phyloP scores from a whole-genome alignment of 2,888 invertebrate genomes.

The Deroplatys truncata region DNA sequence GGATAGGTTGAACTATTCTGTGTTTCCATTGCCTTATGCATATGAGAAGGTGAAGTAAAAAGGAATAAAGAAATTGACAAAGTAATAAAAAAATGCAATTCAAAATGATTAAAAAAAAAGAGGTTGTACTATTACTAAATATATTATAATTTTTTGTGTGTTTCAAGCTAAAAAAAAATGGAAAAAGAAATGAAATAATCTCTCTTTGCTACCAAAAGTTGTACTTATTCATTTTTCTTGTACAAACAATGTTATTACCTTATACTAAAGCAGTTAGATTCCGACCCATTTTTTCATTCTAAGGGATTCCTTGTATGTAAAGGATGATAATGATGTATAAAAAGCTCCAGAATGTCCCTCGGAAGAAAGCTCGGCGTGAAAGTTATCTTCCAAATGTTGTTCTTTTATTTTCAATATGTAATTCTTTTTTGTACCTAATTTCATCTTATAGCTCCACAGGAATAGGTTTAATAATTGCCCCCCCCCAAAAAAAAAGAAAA shows the following conservation, averaged over 20 bases:
- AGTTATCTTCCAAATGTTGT: neutral
- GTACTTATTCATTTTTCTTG: slow-evolving; percentile 50
- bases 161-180: slow-evolving; percentile 19
- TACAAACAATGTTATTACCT: slow-evolving; percentile 39
- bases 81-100: slow-evolving; percentile 16
- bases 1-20: neutral
- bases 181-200: slow-evolving; percentile 22
- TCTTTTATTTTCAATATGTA: neutral
- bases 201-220: slow-evolving; percentile 47
- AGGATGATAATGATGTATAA: slow-evolving; percentile 3
- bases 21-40: slow-evolving; percentile 30
- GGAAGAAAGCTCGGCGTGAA: slow-evolving; percentile 1
- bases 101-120: slow-evolving; percentile 19
- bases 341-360: slow-evolving; percentile 20
- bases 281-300: slow-evolving; percentile 20
- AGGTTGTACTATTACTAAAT: slow-evolving; percentile 15
- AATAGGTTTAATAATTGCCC: slow-evolving; percentile 46
- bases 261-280: slow-evolving; percentile 16
- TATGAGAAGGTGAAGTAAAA: neutral
- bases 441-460: slow-evolving; percentile 47
- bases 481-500: neutral
- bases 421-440: neutral
- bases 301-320: slow-evolving; percentile 24
- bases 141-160: slow-evolving; percentile 25
- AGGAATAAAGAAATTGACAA: slow-evolving; percentile 13